Evolutionary conservation across 2,888 invertebrate species (phyloP), one percentile per base, ranked within the genome.

Genomic region (Stegana nigrithorax): DNA sequence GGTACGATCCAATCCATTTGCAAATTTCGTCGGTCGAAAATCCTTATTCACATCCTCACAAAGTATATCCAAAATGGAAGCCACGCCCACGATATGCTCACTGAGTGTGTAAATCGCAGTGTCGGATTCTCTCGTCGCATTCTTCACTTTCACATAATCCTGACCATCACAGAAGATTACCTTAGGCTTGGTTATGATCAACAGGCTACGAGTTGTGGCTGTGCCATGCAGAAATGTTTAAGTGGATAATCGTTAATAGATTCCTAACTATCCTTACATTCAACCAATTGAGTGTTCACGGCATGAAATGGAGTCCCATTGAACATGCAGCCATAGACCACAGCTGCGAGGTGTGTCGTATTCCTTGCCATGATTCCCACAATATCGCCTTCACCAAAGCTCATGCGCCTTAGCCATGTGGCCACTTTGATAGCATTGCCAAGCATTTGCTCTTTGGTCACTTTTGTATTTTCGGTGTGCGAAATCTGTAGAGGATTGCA

Each of bases 321-420:
- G 56, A 82, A 79, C n/a, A 80, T 64, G 4, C 79, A 78, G 3
- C 81, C 83, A 56, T 80, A 73, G 10, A 67, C 73, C 23, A 81
- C 29, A 0, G 77, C 71, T 1, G 75, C 73, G 44, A 81, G 25
- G 60, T 79, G 70, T 0, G 73, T 78, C 2, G 70, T 68, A 58
- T 83, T 83, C 1, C 71, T 65, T 7, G 77, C 80, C 23, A 76
- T 53, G n/a, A 81, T 44, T 7, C 81, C 81, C 19, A 82, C 72
- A 26, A 79, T 67, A 42, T 83, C 70, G 6, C 71, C 68, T 62
- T 67, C 60, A 2, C 26, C 39, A 3, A 78, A 66, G 4, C 73
- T 65, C 42, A 67, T 62, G 1, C 63, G 55, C 6, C 63, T 58
- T 23, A 81, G 66, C 23, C 72, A 75, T 47, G 69, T 57, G 3